Percentiles rank a stretch among this genome's conserved stretches.
phyloP scores from a whole-genome alignment of 2,113 vertebrate genomes.

The Cichladusa arquata region DNA sequence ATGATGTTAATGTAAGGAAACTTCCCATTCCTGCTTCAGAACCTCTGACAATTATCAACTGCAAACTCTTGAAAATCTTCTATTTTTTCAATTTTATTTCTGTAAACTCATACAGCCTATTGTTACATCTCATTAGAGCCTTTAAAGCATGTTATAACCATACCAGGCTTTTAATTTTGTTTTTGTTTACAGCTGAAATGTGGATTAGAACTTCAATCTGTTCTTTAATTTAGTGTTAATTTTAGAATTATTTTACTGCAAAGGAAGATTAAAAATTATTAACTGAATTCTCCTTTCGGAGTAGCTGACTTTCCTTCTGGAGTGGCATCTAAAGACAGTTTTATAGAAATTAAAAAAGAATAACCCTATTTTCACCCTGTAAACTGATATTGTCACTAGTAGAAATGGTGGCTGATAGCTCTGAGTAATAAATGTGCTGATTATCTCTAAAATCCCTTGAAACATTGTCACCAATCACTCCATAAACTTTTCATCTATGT shows the following conservation, averaged over 20 bases:
- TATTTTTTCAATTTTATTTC: neutral
- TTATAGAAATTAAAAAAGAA: neutral
- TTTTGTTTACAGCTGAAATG: neutral
- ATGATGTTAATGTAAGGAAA: neutral
- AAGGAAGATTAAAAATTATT: neutral
- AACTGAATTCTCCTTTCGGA: neutral
- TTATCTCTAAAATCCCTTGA: neutral
- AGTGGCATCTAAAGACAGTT: neutral
- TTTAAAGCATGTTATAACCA: neutral
- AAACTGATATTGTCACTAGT: neutral
- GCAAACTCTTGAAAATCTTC: neutral
- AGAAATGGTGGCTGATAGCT: neutral
- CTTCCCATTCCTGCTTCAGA: neutral
- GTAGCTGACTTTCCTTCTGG: neutral
- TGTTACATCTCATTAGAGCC: neutral
- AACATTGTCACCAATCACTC: neutral
- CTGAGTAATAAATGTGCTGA: neutral
- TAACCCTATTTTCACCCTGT: neutral
- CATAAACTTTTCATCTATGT: neutral
- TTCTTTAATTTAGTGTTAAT: neutral
- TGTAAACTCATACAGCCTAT: neutral
- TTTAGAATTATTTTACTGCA: neutral
- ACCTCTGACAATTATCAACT: neutral
- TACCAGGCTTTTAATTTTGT: neutral
- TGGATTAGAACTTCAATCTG: neutral